Evolutionary conservation across 2,888 invertebrate genomes (phyloP).

Genomic region (Stenolophus ochropezus): DNA sequence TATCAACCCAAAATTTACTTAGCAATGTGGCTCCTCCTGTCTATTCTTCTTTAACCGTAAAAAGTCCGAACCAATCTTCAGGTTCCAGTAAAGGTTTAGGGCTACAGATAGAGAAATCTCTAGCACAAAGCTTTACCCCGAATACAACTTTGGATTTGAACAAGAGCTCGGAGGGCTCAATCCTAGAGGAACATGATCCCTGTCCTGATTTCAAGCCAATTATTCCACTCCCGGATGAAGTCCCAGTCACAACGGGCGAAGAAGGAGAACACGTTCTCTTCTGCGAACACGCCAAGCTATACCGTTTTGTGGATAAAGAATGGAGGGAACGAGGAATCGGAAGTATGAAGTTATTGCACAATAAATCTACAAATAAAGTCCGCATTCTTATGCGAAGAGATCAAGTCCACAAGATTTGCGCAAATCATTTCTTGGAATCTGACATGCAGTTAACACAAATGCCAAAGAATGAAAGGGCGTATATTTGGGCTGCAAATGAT

Average conservation of each 20-base stretch:
- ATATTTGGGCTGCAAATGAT: constrained; percentile 90
- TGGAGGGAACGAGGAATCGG: constrained; percentile 97
- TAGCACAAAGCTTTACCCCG: constrained; percentile 67
- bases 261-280: constrained; percentile 86
- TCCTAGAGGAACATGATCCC: constrained; percentile 70
- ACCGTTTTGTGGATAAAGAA: constrained; percentile 83
- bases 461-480: constrained; percentile 82
- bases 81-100: constrained; percentile 69
- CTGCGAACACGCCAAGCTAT: constrained; percentile 88
- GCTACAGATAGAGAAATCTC: constrained; percentile 69
- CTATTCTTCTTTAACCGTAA: constrained; percentile 68
- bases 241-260: constrained; percentile 89
- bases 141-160: constrained; percentile 62
- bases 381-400: constrained; percentile 93
- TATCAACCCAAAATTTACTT: constrained; percentile 69
- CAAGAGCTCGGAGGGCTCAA: constrained; percentile 66
- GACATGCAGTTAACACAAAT: constrained; percentile 85
- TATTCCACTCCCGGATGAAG: constrained; percentile 88
- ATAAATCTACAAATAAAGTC: constrained; percentile 79
- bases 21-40: constrained; percentile 70
- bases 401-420: constrained; percentile 92
- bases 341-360: constrained; percentile 86
- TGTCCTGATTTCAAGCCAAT: constrained; percentile 88
- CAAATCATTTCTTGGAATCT: constrained; percentile 87
- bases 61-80: constrained; percentile 64